Evolutionary conservation across 2,113 vertebrate species (phyloP).

Genomic region (Limanda limanda): DNA sequence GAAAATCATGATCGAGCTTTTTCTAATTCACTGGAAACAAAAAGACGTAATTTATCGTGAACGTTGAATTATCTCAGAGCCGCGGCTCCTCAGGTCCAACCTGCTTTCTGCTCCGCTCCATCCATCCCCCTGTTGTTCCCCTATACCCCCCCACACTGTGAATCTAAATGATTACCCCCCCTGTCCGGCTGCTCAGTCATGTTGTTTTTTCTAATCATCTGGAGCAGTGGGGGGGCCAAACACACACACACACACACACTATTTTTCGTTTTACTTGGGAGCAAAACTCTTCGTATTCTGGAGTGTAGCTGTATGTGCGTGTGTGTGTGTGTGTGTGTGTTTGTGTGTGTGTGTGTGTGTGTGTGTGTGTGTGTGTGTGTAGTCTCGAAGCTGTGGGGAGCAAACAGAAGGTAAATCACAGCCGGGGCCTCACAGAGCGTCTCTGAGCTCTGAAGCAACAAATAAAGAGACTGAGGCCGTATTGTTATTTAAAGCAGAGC

Average conservation of each 20-base stretch:
- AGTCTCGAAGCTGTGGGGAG: conserved; percentile 43
- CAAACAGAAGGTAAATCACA: conserved; percentile 64
- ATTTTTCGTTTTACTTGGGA: conserved; percentile 11
- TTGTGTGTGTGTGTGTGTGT: conserved; percentile 35
- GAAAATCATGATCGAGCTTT: not conserved
- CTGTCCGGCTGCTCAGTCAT: conserved; percentile 37
- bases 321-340: conserved; percentile 19
- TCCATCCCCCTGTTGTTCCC: conserved; percentile 17
- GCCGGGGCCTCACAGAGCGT: conserved; percentile 37
- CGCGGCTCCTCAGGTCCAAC: not conserved
- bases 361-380: not conserved
- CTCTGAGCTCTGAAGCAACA: conserved; percentile 40
- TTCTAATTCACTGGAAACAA: conserved; percentile 23
- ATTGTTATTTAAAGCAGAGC: conserved; percentile 67
- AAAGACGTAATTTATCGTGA: not conserved
- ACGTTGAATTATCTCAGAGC: not conserved
- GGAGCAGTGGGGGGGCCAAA: conserved; percentile 34
- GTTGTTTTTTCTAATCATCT: conserved; percentile 65
- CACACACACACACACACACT: conserved; percentile 10
- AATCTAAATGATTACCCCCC: conserved; percentile 37
- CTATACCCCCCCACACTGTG: conserved; percentile 25
- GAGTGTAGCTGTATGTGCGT: no score
- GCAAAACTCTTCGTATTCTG: conserved; percentile 10
- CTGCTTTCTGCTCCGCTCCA: conserved; percentile 1
- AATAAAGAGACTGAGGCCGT: conserved; percentile 18